Conservation (phyloP, 2,888 invertebrate species). For the Pollenia labialis region DNA sequence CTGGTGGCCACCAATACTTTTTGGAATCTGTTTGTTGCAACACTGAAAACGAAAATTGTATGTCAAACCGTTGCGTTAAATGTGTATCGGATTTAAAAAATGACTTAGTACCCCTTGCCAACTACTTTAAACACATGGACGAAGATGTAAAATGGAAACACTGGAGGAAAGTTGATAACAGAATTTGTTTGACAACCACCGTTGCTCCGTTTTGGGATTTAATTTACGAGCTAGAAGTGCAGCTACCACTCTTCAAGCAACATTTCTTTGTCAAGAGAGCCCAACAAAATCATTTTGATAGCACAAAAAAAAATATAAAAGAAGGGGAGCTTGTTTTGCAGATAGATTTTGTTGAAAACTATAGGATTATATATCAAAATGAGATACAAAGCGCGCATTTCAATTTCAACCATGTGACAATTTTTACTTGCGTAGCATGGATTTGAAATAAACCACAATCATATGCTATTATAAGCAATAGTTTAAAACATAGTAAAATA, state of each 20-base stretch:
- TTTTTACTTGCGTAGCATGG: conserved; percentile 61
- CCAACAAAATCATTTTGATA: conserved; percentile 52
- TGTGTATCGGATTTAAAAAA: conserved; percentile 35
- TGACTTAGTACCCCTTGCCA: conserved; percentile 10
- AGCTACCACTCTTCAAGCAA: conserved; percentile 40
- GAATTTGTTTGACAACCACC: conserved; percentile 45
- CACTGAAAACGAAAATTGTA: conserved; percentile 45
- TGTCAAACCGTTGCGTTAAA: conserved; percentile 38
- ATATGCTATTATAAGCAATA: too few species aligned
- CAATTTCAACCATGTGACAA: conserved; percentile 61
- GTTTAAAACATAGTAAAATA: conserved; percentile 53
- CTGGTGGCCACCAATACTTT: conserved; percentile 39
- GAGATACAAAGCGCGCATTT: conserved; percentile 59
- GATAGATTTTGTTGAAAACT: conserved; percentile 54
- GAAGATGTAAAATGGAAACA: conserved; percentile 46
- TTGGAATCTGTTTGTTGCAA: conserved; percentile 50
- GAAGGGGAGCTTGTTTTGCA: conserved; percentile 30
- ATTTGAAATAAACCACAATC: too few species aligned
- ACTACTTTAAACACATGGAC: conserved; percentile 25
- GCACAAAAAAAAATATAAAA: conserved; percentile 42
- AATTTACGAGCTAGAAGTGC: conserved; percentile 46
- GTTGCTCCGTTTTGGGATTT: conserved; percentile 49
- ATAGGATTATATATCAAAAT: conserved; percentile 48
- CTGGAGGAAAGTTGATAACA: conserved; percentile 48
- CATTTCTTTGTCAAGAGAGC: conserved; percentile 53